Base-by-base conservation (phyloP, 2,888 invertebrate species). In the Eurytoma adleriae region DNA sequence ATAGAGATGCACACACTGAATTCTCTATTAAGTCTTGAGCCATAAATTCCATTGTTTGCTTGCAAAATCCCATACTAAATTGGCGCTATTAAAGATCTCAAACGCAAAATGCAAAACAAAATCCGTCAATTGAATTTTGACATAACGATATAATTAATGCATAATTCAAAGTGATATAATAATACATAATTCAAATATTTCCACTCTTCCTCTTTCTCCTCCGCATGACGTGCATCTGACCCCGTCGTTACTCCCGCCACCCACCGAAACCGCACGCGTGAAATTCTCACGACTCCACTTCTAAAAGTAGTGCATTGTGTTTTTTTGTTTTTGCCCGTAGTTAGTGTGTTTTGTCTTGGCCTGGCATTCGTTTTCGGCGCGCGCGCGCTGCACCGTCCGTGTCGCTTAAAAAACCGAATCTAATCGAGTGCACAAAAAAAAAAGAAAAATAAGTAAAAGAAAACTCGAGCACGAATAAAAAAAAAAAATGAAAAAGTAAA, bases 331-430 rank as follows among this genome's bases (percentile, higher is more conserved):
- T 86, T 90, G 88, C 88, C 88, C 87, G 89, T 90, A 90, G 90
- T 90, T 90, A 90, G 89, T 88, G 85, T 89, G 87, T 88, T 88
- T 85, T 90, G 88, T 88, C 88, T 89, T 89, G 89, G 88, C 88
- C 89, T 89, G 89, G 87, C 88, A 57, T 64, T 74, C 57, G 76
- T 62, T 30, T 40, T 7, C n/a, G 48, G 30, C 50, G 27, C 30
- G 27, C 52, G 56, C 56, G 52, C 50, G 27, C 27, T 54, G 40
- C 54, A 50, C 52, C 71, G 18, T 48, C 66, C 40, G 40, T 5
- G 40, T 40, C 40, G 20, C 18, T 18, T 12, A 64, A 66, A 72
- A 66, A 40, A 54, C 16, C 27, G 56, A 12, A 56, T 13, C 13
- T 16, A 40, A 40, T 7, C 16, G 10, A 27, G 14, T 14, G 30